A percentile compares a stretch with the other conserved stretches of the same genome.
phyloP scores from a whole-genome alignment of 2,888 invertebrate species.

The Cephus pygmeus region DNA sequence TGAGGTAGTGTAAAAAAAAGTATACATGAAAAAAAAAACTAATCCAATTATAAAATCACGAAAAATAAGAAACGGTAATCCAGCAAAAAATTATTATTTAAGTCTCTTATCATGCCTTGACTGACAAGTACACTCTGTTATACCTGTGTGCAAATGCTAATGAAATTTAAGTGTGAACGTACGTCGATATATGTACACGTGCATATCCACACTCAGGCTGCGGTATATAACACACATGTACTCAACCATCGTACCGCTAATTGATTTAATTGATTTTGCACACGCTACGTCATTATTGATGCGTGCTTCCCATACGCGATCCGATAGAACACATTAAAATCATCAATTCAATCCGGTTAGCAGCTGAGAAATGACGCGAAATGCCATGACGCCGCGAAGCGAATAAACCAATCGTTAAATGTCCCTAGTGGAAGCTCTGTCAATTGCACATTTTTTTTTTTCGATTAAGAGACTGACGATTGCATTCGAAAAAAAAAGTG shows the following conservation, averaged over 20 bases:
- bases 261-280: conserved; percentile 56
- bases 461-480: neutral
- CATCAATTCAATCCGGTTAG: conserved; percentile 50
- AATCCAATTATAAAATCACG: neutral
- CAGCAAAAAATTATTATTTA: neutral
- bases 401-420: neutral
- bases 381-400: conserved; percentile 33
- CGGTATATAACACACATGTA: conserved; percentile 10
- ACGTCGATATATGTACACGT: neutral
- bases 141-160: neutral
- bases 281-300: conserved; percentile 52
- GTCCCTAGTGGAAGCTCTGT: neutral
- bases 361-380: conserved; percentile 45
- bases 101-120: neutral
- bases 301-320: conserved; percentile 26
- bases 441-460: neutral
- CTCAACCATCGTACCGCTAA: conserved; percentile 37
- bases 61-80: neutral
- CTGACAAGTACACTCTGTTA: neutral
- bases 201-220: neutral
- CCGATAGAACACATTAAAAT: conserved; percentile 51
- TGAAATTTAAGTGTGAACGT: too few relatives aligned
- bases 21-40: neutral
- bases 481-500: neutral
- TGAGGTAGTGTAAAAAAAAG: neutral